A percentile compares a stretch with the other conserved stretches of the same genome.
phyloP scores from a whole-genome alignment of 2,888 invertebrate species.

The Trissolcus brochymenae region DNA sequence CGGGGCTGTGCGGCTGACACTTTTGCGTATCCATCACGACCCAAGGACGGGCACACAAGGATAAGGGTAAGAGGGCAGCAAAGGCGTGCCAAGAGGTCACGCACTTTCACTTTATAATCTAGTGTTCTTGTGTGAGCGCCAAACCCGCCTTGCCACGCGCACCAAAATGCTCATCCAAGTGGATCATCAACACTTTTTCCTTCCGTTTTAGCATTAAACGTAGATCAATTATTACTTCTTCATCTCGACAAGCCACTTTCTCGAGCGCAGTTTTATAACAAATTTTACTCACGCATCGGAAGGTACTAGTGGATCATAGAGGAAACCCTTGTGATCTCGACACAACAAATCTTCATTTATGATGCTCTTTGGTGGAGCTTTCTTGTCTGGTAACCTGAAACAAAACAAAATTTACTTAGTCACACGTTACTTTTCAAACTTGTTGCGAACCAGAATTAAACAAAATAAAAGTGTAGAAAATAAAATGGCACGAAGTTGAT shows the following conservation, averaged over 20 bases:
- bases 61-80: constrained; percentile 59
- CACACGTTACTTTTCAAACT: no score
- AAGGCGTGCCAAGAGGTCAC: constrained; percentile 67
- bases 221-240: constrained; percentile 32
- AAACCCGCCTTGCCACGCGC: constrained; percentile 49
- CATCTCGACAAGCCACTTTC: no score
- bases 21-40: constrained; percentile 74
- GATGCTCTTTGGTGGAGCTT: constrained; percentile 66
- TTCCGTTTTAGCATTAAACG: constrained; percentile 29
- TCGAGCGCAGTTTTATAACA: neutral
- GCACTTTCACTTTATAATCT: constrained; percentile 71
- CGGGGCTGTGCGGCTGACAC: constrained; percentile 73
- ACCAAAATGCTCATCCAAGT: constrained; percentile 53
- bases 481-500: neutral
- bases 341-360: constrained; percentile 68
- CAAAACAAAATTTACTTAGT: neutral
- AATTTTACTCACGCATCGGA: constrained; percentile 67
- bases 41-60: constrained; percentile 55
- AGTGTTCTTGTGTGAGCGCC: constrained; percentile 57
- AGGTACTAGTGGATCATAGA: constrained; percentile 62
- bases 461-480: no score
- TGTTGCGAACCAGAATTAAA: no score
- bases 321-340: constrained; percentile 68
- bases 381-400: constrained; percentile 70
- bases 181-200: constrained; percentile 52